A percentile compares a stretch with the other conserved stretches of the same genome.
phyloP scores from a whole-genome alignment of 2,888 invertebrate genomes.

The Drosophila falleni region DNA sequence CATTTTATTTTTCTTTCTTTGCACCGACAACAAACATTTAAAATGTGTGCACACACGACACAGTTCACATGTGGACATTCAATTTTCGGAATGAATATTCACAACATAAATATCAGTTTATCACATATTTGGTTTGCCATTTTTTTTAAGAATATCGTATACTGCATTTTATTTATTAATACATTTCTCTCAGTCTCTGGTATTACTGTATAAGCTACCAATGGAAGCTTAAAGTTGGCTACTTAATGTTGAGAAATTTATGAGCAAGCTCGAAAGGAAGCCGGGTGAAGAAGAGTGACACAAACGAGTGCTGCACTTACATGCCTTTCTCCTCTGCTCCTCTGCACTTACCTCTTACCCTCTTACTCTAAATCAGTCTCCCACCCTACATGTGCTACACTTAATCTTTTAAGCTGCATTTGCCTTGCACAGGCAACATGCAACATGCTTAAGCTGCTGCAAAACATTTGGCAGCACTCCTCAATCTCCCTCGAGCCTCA shows the following conservation, averaged over 20 bases:
- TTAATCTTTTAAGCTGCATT: conserved; percentile 80
- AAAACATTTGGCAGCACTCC: conserved; percentile 65
- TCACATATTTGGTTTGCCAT: conserved; percentile 13
- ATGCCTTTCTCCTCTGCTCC: conserved; percentile 18
- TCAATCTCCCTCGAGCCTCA: conserved; percentile 6
- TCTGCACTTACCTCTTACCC: no score
- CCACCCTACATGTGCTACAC: conserved; percentile 31
- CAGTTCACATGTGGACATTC: conserved; percentile 1
- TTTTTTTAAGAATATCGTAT: background rate
- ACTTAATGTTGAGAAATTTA: conserved; percentile 70
- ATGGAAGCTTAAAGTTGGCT: conserved; percentile 66
- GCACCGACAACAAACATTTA: conserved; percentile 6
- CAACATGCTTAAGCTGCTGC: conserved; percentile 78
- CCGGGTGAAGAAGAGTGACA: background rate
- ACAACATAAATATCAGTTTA: conserved; percentile 19
- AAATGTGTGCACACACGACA: background rate
- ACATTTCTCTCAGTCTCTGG: background rate
- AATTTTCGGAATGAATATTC: conserved; percentile 4
- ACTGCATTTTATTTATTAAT: conserved; percentile 15
- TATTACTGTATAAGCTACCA: conserved; percentile 41
- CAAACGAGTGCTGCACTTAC: conserved; percentile 56
- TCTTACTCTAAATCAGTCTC: background rate
- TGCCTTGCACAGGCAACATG: conserved; percentile 68
- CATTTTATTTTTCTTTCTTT: background rate
- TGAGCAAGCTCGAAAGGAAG: conserved; percentile 30